These are phyloP conservation scores for Deilephila porcellus DNA, from an alignment of 2,888 invertebrate genomes.

Conservation along the genomic window DNA sequence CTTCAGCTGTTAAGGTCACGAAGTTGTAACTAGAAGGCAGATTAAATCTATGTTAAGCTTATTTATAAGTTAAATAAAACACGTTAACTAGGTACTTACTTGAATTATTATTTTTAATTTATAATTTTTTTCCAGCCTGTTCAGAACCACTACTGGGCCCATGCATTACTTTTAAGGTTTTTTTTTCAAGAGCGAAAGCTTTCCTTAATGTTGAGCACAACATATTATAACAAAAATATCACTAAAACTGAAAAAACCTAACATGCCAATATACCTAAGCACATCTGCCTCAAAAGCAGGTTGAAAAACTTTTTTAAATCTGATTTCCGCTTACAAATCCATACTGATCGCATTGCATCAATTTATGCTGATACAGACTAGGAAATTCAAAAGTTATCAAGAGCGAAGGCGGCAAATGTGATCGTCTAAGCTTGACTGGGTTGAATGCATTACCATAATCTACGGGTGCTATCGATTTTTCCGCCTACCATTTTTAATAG, in stretches of 20 bases:
- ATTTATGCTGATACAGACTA: constrained; percentile 28
- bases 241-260: neutral
- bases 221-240: neutral
- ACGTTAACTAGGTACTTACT: no score
- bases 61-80: neutral
- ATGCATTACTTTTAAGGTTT: no score
- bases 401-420: constrained; percentile 49
- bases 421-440: constrained; percentile 54
- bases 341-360: constrained; percentile 12
- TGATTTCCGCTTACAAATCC: constrained; percentile 6
- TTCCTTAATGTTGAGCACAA: no score
- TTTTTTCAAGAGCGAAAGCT: no score
- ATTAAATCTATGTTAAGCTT: no score
- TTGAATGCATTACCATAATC: constrained; percentile 62
- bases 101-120: no score
- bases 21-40: no score
- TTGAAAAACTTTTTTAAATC: neutral
- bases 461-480: constrained; percentile 28
- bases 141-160: no score
- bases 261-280: neutral
- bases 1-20: constrained; percentile 5
- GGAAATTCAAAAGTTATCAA: constrained; percentile 46
- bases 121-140: no score
- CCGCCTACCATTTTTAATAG: constrained; percentile 23
- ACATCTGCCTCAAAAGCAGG: neutral